Base-by-base conservation (phyloP, 2,888 invertebrate species). In the Arenicola marina region DNA sequence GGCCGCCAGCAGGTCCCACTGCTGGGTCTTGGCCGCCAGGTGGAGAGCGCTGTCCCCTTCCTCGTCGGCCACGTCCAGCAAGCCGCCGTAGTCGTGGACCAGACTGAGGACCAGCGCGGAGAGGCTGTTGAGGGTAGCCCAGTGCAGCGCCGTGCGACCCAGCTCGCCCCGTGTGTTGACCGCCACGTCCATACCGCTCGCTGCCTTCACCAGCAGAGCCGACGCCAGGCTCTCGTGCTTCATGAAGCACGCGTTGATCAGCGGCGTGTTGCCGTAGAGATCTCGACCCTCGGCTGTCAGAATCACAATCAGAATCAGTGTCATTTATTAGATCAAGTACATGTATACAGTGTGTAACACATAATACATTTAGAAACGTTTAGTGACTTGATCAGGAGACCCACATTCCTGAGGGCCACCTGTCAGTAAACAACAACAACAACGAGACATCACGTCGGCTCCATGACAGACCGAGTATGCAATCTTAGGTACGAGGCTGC, bases 201-300 rank as follows among this genome's bases (percentile, higher is more conserved):
- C 32, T 28, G 29, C 11, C 21, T 26, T 32, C 2, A 29, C 28
- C 4, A 62, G 15, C 15, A 43, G 53, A 4, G n/a, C 28, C 24
- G 43, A 48, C n/a, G 53, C 53, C 11, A 63, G 48, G 11, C 24
- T 43, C 43, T 32, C 21, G 26, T 31, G 28, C 45, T 56, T 60
- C n/a, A 46, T 48, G 21, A 43, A 31, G 45, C 56, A 32, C 0
- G 63, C 63, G 11, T 38, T 56, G n/a, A 63, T 63, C 11, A 63
- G 34, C 28, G 63, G 56, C 34, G 60, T 61, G 57, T 63, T 56
- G 18, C 54, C 54, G 55, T 60, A 56, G n/a, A 43, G 44, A 43
- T 60, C 56, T 43, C 32, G 43, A 28, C 34, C 46, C 21, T 63
- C 56, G n/a, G n/a, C n/a, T n/a, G n/a, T n/a, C n/a, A n/a, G n/a